Conservation (phyloP, 2,888 invertebrate species). For the Troides aeacus region DNA sequence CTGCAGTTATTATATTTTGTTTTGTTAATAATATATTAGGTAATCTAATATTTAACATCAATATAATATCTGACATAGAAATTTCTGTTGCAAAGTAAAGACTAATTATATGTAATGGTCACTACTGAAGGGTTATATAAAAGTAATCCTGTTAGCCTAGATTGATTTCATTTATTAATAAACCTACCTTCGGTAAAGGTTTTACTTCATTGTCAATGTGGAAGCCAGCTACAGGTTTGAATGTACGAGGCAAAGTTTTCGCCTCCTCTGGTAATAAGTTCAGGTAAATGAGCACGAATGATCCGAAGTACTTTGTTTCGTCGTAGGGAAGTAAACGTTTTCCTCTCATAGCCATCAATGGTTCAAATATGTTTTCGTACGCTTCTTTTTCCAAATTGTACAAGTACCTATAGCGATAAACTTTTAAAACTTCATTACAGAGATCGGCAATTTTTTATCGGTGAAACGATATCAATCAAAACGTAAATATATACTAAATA, state of each 20-base stretch:
- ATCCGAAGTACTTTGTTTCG: conserved; percentile 40
- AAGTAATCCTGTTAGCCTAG: too few species aligned
- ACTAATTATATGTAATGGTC: too few species aligned
- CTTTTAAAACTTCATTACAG: background rate
- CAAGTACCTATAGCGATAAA: conserved; percentile 40
- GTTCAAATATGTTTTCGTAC: conserved; percentile 16
- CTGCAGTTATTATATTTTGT: too few species aligned
- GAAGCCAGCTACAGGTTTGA: conserved; percentile 37
- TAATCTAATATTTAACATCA: too few species aligned
- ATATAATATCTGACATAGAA: too few species aligned
- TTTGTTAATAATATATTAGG: too few species aligned
- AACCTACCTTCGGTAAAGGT: conserved; percentile 42
- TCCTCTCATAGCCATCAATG: conserved; percentile 32
- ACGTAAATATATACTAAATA: too few species aligned
- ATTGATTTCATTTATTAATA: too few species aligned
- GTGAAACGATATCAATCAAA: too few species aligned
- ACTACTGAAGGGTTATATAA: too few species aligned
- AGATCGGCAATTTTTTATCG: too few species aligned
- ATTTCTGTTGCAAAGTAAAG: too few species aligned
- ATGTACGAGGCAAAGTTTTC: conserved; percentile 19
- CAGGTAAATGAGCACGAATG: conserved; percentile 15
- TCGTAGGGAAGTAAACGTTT: conserved; percentile 39
- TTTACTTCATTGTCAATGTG: conserved; percentile 40
- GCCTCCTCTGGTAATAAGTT: conserved; percentile 2
- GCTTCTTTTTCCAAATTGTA: conserved; percentile 32